Evolutionary conservation across 2,888 invertebrate genomes (phyloP).

Genomic region (Lypha dubia): DNA sequence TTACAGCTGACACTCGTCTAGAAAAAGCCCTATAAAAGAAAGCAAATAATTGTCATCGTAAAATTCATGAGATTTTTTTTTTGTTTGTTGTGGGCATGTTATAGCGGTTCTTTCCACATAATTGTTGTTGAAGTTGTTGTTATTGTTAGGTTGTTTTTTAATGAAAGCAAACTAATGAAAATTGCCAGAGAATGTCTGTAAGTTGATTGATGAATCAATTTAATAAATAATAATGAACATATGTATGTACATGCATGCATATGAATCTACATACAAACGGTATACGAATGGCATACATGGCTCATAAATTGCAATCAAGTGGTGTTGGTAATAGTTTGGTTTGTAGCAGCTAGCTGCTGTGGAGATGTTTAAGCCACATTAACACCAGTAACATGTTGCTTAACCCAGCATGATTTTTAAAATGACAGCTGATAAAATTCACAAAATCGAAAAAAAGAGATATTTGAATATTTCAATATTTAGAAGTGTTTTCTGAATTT

Average conservation of each 20-base stretch:
- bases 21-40: slow-evolving; percentile 5
- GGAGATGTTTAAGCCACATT: slow-evolving; percentile 5
- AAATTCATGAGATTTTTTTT: slow-evolving; percentile 23
- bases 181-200: slow-evolving; percentile 26
- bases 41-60: slow-evolving; percentile 61
- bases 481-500: too few species aligned
- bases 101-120: neutral
- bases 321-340: neutral
- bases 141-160: neutral
- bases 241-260: too few species aligned
- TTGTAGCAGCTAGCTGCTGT: slow-evolving; percentile 1
- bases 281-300: neutral
- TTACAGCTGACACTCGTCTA: slow-evolving; percentile 24
- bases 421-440: neutral
- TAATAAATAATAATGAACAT: slow-evolving; percentile 35
- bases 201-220: slow-evolving; percentile 55
- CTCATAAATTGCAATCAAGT: slow-evolving; percentile 53
- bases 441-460: too few species aligned
- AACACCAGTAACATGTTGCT: neutral
- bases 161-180: slow-evolving; percentile 53
- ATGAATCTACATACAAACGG: neutral
- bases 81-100: slow-evolving; percentile 29
- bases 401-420: neutral
- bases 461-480: too few species aligned
- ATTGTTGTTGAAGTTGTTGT: neutral